Conservation (phyloP, 2,113 vertebrate genomes). For the Dunckerocampus dactyliophorus region DNA sequence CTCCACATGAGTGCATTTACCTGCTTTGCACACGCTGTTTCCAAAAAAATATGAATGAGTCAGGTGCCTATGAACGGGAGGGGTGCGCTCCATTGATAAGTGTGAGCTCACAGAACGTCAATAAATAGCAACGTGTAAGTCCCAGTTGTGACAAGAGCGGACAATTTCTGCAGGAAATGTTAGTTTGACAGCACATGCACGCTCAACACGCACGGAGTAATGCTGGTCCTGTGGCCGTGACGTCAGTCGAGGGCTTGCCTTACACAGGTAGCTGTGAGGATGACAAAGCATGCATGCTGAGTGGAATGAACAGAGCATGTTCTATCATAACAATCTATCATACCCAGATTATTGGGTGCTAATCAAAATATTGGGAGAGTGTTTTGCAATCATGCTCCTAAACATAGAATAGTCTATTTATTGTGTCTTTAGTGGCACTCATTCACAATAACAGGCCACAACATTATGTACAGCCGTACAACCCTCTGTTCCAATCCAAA, state of each 20-base stretch:
- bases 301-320: background rate
- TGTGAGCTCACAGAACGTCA: constrained; percentile 9
- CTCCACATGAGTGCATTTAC: background rate
- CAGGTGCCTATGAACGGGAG: constrained; percentile 68
- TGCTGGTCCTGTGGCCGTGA: constrained; percentile 38
- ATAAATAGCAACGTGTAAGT: constrained; percentile 2
- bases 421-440: background rate
- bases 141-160: constrained; percentile 3
- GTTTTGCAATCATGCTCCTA: background rate
- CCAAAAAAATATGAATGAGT: constrained; percentile 63
- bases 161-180: constrained; percentile 1
- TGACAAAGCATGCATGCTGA: constrained; percentile 1
- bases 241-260: constrained; percentile 37
- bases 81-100: constrained; percentile 62
- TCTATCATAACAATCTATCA: background rate
- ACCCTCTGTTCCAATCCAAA: background rate
- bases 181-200: background rate
- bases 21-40: background rate
- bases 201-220: constrained; percentile 6
- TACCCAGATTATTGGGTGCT: background rate
- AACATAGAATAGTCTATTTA: background rate
- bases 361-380: background rate
- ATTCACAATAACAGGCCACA: background rate
- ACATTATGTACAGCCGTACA: background rate
- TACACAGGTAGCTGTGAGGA: constrained; percentile 28